A percentile compares a stretch with the other conserved stretches of the same genome.
These are phyloP conservation scores for Hydrolagus affinis DNA, from an alignment of 2,113 vertebrate species.

Conservation along the genomic window DNA sequence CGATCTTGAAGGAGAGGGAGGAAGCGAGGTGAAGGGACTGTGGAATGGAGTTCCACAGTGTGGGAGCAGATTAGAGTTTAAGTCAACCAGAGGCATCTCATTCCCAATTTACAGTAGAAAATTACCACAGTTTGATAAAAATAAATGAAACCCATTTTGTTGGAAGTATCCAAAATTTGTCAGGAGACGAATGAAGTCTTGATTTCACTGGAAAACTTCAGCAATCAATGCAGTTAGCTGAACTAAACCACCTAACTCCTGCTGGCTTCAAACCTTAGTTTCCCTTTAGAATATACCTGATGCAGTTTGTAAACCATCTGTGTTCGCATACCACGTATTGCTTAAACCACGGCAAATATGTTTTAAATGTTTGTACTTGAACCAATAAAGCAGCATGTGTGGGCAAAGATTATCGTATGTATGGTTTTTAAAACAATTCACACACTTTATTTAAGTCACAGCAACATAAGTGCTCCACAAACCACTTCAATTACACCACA, in stretches of 20 bases:
- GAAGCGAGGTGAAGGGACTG: too few species aligned
- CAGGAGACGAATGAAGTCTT: too few species aligned
- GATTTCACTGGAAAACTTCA: too few species aligned
- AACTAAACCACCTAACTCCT: background rate
- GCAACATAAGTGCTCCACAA: background rate
- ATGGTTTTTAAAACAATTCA: background rate
- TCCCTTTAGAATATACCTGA: background rate
- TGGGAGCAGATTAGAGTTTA: too few species aligned
- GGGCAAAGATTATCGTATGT: background rate
- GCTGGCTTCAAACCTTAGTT: background rate
- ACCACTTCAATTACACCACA: background rate
- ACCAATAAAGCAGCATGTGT: background rate
- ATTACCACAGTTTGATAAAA: too few species aligned
- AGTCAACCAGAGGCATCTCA: too few species aligned
- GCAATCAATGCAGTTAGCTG: background rate
- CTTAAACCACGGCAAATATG: background rate
- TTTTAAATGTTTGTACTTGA: background rate
- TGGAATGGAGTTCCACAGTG: too few species aligned
- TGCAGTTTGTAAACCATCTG: background rate
- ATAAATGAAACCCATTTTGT: too few species aligned
- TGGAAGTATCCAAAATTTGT: too few species aligned
- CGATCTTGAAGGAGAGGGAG: too few species aligned
- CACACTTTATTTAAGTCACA: background rate
- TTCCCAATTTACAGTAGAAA: too few species aligned
- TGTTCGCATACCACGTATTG: background rate